Percentiles rank a stretch among this genome's conserved stretches.
phyloP scores from a whole-genome alignment of 2,113 vertebrate species.

The Notothenia rossii region DNA sequence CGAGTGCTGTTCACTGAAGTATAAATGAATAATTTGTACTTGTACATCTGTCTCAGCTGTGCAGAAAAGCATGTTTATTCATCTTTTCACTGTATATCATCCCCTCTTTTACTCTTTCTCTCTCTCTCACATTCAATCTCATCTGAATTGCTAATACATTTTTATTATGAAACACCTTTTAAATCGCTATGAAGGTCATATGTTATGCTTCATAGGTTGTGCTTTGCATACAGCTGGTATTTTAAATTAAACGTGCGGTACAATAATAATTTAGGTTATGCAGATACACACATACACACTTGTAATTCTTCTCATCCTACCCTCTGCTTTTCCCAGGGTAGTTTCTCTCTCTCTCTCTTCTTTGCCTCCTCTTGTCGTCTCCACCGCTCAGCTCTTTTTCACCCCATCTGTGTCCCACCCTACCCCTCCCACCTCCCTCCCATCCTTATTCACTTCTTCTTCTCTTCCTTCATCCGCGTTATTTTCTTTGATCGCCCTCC shows the following conservation, averaged over 20 bases:
- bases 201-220: conserved; percentile 31
- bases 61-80: conserved; percentile 8
- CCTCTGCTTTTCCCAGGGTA: conserved; percentile 15
- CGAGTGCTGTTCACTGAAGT: conserved; percentile 42
- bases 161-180: conserved; percentile 21
- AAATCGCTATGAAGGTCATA: conserved; percentile 35
- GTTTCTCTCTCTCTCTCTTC: conserved; percentile 4
- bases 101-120: not conserved
- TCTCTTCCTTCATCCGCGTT: conserved; percentile 40
- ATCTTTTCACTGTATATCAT: conserved; percentile 20
- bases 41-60: conserved; percentile 46
- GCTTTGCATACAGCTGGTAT: conserved; percentile 26
- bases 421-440: conserved; percentile 11
- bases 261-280: conserved; percentile 29
- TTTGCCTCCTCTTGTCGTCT: conserved; percentile 13
- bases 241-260: conserved; percentile 5
- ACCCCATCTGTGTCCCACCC: conserved; percentile 37
- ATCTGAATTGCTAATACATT: conserved; percentile 29
- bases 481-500: conserved; percentile 64
- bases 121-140: conserved; percentile 2
- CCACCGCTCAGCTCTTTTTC: conserved; percentile 43
- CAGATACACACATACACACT: conserved; percentile 13
- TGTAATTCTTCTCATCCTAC: conserved; percentile 24
- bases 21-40: conserved; percentile 60
- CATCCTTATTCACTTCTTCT: conserved; percentile 35